Conservation (phyloP, 2,113 vertebrate genomes). For the Pan paniscus region DNA sequence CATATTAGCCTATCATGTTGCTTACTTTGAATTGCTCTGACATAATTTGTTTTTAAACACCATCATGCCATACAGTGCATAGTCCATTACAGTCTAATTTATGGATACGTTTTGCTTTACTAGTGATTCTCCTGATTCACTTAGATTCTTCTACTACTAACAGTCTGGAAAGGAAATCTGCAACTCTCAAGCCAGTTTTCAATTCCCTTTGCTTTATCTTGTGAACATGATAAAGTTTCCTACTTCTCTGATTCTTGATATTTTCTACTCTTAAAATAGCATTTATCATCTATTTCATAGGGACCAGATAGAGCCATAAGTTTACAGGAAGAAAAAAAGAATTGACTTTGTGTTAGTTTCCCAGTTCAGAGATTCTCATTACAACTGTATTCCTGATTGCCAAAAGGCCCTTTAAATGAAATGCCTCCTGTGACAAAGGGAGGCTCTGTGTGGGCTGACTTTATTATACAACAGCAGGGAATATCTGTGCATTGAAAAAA, state of each 20-base stretch:
- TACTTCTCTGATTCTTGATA: neutral
- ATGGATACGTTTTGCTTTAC: neutral
- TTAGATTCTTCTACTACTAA: neutral
- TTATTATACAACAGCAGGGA: neutral
- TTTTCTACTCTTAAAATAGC: neutral
- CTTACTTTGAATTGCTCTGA: neutral
- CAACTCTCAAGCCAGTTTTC: neutral
- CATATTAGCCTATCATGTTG: neutral
- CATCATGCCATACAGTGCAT: neutral
- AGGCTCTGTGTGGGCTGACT: neutral
- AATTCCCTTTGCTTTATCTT: neutral
- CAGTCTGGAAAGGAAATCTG: neutral
- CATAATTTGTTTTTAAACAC: neutral
- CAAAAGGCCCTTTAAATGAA: neutral
- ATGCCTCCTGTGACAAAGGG: neutral
- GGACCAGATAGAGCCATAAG: neutral
- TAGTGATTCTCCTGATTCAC: neutral
- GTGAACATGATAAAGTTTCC: neutral
- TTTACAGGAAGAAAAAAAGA: neutral
- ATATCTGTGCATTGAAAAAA: neutral
- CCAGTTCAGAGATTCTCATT: neutral
- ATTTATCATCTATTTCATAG: neutral
- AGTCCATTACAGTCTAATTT: neutral
- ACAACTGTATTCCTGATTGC: neutral
- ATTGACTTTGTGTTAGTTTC: neutral